A percentile compares a stretch with the other conserved stretches of the same genome.
Conservation (phyloP, 2,797 vertebrate genomes). For the Cyclopterus lumpus region DNA sequence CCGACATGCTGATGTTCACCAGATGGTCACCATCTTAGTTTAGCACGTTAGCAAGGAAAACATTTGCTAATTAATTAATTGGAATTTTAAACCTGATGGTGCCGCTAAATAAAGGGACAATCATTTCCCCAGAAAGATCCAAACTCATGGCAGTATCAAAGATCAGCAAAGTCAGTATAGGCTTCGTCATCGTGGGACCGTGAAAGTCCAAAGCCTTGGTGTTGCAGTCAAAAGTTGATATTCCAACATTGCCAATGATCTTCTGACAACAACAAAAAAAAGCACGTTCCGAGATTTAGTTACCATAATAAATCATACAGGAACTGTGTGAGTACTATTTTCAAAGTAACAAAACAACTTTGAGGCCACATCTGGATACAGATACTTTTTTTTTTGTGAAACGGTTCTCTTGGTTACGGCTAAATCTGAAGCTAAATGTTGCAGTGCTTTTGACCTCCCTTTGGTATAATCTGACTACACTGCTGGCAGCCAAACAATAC, state of each 20-base stretch:
- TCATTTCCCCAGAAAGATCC: background rate
- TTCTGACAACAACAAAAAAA: background rate
- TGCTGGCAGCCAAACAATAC: constrained; percentile 80
- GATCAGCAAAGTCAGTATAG: background rate
- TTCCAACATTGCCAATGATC: background rate
- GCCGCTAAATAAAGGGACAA: too few species aligned
- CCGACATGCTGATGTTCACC: too few species aligned
- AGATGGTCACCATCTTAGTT: too few species aligned
- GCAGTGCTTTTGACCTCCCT: constrained; percentile 81
- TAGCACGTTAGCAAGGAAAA: too few species aligned
- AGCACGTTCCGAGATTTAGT: background rate
- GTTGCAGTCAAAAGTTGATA: too few species aligned
- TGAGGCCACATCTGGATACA: constrained; percentile 14
- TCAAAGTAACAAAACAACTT: background rate
- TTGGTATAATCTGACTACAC: constrained; percentile 84
- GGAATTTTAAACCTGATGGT: too few species aligned
- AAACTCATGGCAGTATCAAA: background rate
- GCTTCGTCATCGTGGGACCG: too few species aligned
- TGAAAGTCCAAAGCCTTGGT: too few species aligned
- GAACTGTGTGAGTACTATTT: background rate
- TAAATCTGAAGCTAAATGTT: constrained; percentile 81
- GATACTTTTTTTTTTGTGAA: constrained; percentile 38
- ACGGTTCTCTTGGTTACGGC: constrained; percentile 69
- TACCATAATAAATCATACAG: background rate
- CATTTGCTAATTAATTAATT: too few species aligned